These are phyloP conservation scores for Chitala chitala DNA, from an alignment of 2,113 vertebrate genomes.

Conservation along the genomic window DNA sequence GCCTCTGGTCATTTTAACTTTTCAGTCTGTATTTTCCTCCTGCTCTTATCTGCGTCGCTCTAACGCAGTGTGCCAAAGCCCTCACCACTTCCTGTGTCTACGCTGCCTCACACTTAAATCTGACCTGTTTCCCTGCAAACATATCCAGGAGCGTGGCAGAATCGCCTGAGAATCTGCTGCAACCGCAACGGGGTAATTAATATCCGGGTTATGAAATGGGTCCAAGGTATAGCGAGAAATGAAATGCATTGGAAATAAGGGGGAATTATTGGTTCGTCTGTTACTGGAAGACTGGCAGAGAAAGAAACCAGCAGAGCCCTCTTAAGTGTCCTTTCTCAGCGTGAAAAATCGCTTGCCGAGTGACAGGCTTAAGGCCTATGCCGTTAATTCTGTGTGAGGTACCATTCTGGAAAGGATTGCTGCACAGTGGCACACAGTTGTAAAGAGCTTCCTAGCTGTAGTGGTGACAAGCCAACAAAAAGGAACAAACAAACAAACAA, in stretches of 20 bases:
- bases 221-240: background rate
- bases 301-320: background rate
- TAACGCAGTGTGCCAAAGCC: too few relatives aligned
- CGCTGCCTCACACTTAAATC: too few relatives aligned
- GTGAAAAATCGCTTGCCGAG: background rate
- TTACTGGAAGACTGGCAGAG: background rate
- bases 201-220: background rate
- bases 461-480: conserved; percentile 4
- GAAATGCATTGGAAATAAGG: background rate
- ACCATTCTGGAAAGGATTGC: background rate
- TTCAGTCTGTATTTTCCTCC: too few relatives aligned
- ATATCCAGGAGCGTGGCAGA: background rate
- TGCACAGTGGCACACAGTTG: background rate
- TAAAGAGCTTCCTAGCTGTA: background rate
- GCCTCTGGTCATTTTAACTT: too few relatives aligned
- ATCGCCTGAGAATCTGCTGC: background rate
- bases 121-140: too few relatives aligned
- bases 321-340: too few relatives aligned
- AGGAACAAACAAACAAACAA: background rate
- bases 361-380: background rate
- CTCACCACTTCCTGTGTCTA: too few relatives aligned
- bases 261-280: background rate
- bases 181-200: background rate
- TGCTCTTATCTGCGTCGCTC: too few relatives aligned
- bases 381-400: background rate